phyloP scores from a whole-genome alignment of 2,113 vertebrate species.

The Zeus faber region DNA sequence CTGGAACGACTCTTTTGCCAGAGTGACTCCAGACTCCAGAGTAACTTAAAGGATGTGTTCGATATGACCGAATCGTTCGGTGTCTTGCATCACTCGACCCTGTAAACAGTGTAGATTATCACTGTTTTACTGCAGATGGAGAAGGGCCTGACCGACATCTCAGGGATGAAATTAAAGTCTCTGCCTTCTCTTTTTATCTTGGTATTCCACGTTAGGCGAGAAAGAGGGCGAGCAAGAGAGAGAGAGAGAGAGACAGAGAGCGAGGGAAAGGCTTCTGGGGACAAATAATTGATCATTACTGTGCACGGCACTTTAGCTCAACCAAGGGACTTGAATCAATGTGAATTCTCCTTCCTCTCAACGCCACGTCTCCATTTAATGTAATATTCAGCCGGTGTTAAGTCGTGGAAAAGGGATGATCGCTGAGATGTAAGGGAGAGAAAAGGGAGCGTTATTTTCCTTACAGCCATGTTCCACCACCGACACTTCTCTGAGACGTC shows the following conservation, averaged over 20 bases:
- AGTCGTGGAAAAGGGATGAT: constrained; percentile 30
- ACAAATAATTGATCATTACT: constrained; percentile 60
- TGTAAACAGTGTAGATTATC: constrained; percentile 31
- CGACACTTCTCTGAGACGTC: too few species aligned
- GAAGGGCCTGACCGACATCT: constrained; percentile 20
- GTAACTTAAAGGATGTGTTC: too few species aligned
- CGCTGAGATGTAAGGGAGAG: constrained; percentile 21
- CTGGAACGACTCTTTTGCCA: too few species aligned
- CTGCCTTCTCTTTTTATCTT: constrained; percentile 29
- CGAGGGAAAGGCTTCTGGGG: too few species aligned
- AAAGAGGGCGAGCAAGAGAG: too few species aligned
- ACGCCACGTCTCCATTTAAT: constrained; percentile 41
- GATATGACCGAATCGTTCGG: too few species aligned
- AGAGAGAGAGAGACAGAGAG: too few species aligned
- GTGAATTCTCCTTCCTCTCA: constrained; percentile 27
- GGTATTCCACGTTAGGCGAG: constrained; percentile 9
- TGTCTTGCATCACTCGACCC: too few species aligned
- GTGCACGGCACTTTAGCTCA: constrained; percentile 21
- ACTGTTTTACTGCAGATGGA: constrained; percentile 24
- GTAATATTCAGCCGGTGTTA: constrained; percentile 39
- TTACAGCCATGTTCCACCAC: too few species aligned
- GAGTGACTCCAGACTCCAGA: too few species aligned
- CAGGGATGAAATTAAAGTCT: constrained; percentile 43
- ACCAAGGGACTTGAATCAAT: constrained; percentile 41
- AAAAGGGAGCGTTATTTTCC: constrained; percentile 13